phyloP scores from a whole-genome alignment of 2,888 invertebrate species.

The Itoplectis maculator region DNA sequence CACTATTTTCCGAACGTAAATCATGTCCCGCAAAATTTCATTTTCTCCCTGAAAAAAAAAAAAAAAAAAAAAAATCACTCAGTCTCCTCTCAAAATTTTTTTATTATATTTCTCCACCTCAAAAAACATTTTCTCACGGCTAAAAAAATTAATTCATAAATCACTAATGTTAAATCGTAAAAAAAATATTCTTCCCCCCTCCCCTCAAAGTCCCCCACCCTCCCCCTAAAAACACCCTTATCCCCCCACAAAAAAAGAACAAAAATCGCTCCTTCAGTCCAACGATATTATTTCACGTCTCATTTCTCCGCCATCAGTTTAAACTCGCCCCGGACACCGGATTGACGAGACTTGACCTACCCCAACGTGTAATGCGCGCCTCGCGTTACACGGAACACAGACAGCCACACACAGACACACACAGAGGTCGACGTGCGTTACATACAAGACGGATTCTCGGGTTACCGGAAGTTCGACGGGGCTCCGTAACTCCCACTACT shows the following conservation, averaged over 20 bases:
- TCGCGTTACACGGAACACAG: too few species aligned
- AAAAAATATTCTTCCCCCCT: too few species aligned
- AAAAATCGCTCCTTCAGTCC: background rate
- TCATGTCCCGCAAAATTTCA: background rate
- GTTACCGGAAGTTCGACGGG: conserved; percentile 60
- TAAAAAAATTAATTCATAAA: too few species aligned
- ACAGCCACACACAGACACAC: too few species aligned
- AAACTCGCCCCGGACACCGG: background rate
- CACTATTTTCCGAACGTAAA: background rate
- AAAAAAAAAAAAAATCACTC: background rate
- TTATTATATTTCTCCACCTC: background rate
- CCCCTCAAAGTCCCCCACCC: too few species aligned
- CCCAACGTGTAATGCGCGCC: conserved; percentile 44
- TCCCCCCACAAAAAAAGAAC: too few species aligned
- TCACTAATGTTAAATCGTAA: too few species aligned
- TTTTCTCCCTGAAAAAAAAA: too few species aligned
- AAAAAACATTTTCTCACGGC: too few species aligned
- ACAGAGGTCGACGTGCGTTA: background rate
- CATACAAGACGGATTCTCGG: conserved; percentile 46
- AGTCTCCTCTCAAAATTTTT: too few species aligned
- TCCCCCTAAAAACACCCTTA: too few species aligned
- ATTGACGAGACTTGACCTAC: conserved; percentile 46
- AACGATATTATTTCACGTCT: background rate
- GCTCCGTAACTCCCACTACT: conserved; percentile 20
- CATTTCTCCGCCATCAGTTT: background rate